These are phyloP conservation scores for Drosophila nebulosa DNA, from an alignment of 1,140 invertebrate genomes.

Conservation along the genomic window DNA sequence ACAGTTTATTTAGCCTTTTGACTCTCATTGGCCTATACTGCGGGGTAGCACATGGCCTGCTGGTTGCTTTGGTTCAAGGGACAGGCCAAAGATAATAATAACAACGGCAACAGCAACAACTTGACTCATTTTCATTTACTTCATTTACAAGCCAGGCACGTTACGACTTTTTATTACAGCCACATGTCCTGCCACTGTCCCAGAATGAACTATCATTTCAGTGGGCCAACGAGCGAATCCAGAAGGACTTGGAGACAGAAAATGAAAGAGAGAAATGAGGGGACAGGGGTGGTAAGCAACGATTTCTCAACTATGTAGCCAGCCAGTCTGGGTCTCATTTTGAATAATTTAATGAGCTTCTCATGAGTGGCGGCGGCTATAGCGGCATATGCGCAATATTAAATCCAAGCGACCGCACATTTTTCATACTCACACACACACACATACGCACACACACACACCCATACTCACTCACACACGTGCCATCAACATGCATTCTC, in stretches of 20 bases:
- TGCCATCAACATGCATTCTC: slow-evolving; percentile 6
- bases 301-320: slow-evolving; percentile 20
- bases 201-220: not conserved
- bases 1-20: slow-evolving; percentile 8
- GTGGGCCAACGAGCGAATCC: not conserved
- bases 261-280: not conserved
- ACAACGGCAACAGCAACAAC: not conserved
- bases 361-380: slow-evolving; percentile 2
- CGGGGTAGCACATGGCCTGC: not conserved
- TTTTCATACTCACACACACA: slow-evolving; percentile 51
- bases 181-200: slow-evolving; percentile 50
- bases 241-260: not conserved
- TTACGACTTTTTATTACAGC: slow-evolving; percentile 49
- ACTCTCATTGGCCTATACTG: not conserved
- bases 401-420: slow-evolving; percentile 64
- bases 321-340: slow-evolving; percentile 32
- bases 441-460: slow-evolving; percentile 27
- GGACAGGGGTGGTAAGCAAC: not conserved
- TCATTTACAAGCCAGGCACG: slow-evolving; percentile 47
- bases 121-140: slow-evolving; percentile 15
- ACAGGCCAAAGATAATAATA: not conserved
- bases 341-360: slow-evolving; percentile 66
- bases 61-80: too few species aligned
- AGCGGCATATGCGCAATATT: slow-evolving; percentile 45
- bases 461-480: slow-evolving; percentile 4